phyloP scores from a whole-genome alignment of 2,113 vertebrate genomes.

The Caretta caretta region DNA sequence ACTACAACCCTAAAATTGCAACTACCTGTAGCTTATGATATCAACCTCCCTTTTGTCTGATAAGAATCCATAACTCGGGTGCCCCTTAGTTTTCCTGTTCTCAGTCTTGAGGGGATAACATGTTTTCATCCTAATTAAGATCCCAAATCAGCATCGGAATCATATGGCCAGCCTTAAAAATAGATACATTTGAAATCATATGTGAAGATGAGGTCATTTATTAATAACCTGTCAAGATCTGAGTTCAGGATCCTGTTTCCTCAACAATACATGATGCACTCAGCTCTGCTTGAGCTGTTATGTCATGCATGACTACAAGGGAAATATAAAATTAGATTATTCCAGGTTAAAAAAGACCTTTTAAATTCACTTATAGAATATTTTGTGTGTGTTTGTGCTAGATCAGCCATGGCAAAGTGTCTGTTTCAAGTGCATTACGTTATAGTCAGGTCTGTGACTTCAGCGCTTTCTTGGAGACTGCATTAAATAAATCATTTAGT shows the following conservation, averaged over 20 bases:
- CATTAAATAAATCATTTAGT: conserved; percentile 50
- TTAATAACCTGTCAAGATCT: conserved; percentile 20
- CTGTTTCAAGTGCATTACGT: conserved; percentile 59
- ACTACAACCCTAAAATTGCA: conserved; percentile 62
- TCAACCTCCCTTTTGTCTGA: conserved; percentile 52
- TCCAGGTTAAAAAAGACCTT: conserved; percentile 53
- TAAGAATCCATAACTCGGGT: conserved; percentile 2
- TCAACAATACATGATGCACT: conserved; percentile 40
- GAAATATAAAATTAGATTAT: conserved; percentile 42
- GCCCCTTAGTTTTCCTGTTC: not conserved
- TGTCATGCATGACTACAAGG: conserved; percentile 37
- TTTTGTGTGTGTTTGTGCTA: conserved; percentile 66
- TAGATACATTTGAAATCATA: not conserved
- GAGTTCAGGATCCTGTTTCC: conserved; percentile 27
- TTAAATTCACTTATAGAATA: conserved; percentile 42
- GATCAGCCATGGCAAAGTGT: conserved; percentile 61
- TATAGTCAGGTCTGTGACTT: conserved; percentile 58
- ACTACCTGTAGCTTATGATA: conserved; percentile 58
- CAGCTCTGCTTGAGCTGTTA: conserved; percentile 56
- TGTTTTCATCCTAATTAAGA: conserved; percentile 8
- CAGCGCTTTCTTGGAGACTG: conserved; percentile 44
- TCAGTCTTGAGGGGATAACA: conserved; percentile 1
- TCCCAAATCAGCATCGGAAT: conserved; percentile 6
- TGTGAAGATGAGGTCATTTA: conserved; percentile 21
- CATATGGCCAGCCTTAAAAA: not conserved